These are phyloP conservation scores for Camponotus fellah DNA, from an alignment of 2,888 invertebrate genomes.

Conservation along the genomic window DNA sequence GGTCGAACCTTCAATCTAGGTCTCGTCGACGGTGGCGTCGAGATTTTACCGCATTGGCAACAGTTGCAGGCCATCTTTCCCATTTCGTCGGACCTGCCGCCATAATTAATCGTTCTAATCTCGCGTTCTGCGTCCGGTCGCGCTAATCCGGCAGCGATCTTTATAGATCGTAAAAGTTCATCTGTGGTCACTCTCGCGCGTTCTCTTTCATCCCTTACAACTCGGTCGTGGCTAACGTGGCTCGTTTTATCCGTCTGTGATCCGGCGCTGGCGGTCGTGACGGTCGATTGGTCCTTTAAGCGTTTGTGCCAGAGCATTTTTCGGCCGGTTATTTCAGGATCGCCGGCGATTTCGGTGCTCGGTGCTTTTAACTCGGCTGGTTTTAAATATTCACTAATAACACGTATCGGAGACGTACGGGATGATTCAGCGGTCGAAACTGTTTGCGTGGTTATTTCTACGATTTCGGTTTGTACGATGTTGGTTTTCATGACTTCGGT, in stretches of 20 bases:
- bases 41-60: slow-evolving; percentile 60
- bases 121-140: slow-evolving; percentile 57
- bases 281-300: slow-evolving; percentile 41
- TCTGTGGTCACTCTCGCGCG: slow-evolving; percentile 11
- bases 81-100: not conserved
- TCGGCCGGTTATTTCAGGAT: slow-evolving; percentile 45
- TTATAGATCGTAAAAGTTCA: slow-evolving; percentile 44
- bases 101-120: slow-evolving; percentile 60
- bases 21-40: not conserved
- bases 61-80: slow-evolving; percentile 58
- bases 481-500: slow-evolving; percentile 57
- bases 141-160: slow-evolving; percentile 17
- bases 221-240: slow-evolving; percentile 51
- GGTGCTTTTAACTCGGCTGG: slow-evolving; percentile 2
- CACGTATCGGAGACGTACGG: slow-evolving; percentile 19
- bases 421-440: slow-evolving; percentile 33
- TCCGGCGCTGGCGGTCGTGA: not conserved
- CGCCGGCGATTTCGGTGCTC: slow-evolving; percentile 4
- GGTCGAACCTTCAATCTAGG: not conserved
- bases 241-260: slow-evolving; percentile 55
- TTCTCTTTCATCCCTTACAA: slow-evolving; percentile 14
- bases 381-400: slow-evolving; percentile 25
- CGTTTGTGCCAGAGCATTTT: slow-evolving; percentile 26
- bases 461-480: not conserved
- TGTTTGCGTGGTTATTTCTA: slow-evolving; percentile 59